phyloP scores from a whole-genome alignment of 2,888 invertebrate genomes.

The Epicampocera succincta region DNA sequence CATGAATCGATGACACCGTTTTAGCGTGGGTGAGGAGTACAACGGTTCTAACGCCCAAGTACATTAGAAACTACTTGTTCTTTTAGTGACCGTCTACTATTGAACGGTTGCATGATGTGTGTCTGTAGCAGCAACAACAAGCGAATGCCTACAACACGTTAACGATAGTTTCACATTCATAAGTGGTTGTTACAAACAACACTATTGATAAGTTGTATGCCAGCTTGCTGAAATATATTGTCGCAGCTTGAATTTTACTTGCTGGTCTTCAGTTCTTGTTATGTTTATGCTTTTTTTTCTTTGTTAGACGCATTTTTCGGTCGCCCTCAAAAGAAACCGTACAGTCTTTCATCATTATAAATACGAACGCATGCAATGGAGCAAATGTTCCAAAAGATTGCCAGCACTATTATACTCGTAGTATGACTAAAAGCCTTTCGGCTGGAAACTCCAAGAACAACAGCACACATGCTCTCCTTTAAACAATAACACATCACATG shows the following conservation, averaged over 20 bases:
- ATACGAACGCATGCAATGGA: slow-evolving; percentile 35
- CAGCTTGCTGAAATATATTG: slow-evolving; percentile 13
- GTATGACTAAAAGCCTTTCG: slow-evolving; percentile 41
- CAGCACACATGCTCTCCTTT: neutral
- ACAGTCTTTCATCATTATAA: slow-evolving; percentile 62
- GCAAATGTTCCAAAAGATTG: slow-evolving; percentile 46
- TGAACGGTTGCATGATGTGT: slow-evolving; percentile 29
- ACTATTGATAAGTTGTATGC: slow-evolving; percentile 48
- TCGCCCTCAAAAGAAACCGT: slow-evolving; percentile 60
- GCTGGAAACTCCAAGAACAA: slow-evolving; percentile 38
- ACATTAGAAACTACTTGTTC: slow-evolving; percentile 67
- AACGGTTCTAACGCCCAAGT: slow-evolving; percentile 74
- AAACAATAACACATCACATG: slow-evolving; percentile 28
- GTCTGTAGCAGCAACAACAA: slow-evolving; percentile 20
- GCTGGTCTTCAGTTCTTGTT: slow-evolving; percentile 3
- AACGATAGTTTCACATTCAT: slow-evolving; percentile 69
- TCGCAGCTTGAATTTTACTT: slow-evolving; percentile 28
- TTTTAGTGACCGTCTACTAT: slow-evolving; percentile 14
- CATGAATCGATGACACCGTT: slow-evolving; percentile 78
- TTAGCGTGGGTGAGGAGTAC: slow-evolving; percentile 61
- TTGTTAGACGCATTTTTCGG: slow-evolving; percentile 37
- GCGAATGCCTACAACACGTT: slow-evolving; percentile 62
- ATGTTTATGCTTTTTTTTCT: slow-evolving; percentile 2
- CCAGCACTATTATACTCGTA: slow-evolving; percentile 45
- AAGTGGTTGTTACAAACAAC: slow-evolving; percentile 64